phyloP scores from a whole-genome alignment of 2,113 vertebrate species.

The Bos javanicus region DNA sequence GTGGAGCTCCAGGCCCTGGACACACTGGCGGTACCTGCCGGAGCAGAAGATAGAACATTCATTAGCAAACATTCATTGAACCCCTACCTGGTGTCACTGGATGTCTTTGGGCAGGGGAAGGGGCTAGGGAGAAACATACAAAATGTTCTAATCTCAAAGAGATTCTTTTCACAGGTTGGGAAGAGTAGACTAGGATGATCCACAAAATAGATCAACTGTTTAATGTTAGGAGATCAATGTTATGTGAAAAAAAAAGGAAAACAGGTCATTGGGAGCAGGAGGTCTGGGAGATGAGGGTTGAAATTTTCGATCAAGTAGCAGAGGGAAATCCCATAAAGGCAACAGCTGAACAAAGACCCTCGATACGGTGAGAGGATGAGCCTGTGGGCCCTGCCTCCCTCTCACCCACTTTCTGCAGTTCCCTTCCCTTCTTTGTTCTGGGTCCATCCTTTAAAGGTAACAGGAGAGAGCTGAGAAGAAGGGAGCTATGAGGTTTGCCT shows the following conservation, averaged over 20 bases:
- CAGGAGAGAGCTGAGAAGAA: neutral
- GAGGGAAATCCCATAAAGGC: neutral
- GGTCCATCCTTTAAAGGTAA: neutral
- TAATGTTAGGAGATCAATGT: neutral
- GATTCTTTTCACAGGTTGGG: neutral
- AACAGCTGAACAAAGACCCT: neutral
- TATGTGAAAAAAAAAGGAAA: neutral
- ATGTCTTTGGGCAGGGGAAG: neutral
- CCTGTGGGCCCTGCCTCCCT: too few relatives aligned
- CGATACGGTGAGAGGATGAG: too few relatives aligned
- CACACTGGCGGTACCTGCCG: constrained; percentile 85
- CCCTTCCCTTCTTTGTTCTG: neutral
- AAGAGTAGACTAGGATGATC: neutral
- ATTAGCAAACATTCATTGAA: fast-evolving
- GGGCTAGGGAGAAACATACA: neutral
- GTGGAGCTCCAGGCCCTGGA: constrained; percentile 92
- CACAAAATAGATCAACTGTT: neutral
- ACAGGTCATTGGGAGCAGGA: too few relatives aligned
- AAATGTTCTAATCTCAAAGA: neutral
- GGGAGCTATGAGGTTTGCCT: neutral
- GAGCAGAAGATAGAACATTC: fast-evolving
- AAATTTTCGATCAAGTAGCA: neutral
- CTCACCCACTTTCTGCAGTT: neutral
- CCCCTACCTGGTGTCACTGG: neutral
- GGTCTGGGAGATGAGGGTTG: neutral